A percentile compares a stretch with the other conserved stretches of the same genome.
Conservation (phyloP, 2,113 vertebrate species). For the Callipepla californica region DNA sequence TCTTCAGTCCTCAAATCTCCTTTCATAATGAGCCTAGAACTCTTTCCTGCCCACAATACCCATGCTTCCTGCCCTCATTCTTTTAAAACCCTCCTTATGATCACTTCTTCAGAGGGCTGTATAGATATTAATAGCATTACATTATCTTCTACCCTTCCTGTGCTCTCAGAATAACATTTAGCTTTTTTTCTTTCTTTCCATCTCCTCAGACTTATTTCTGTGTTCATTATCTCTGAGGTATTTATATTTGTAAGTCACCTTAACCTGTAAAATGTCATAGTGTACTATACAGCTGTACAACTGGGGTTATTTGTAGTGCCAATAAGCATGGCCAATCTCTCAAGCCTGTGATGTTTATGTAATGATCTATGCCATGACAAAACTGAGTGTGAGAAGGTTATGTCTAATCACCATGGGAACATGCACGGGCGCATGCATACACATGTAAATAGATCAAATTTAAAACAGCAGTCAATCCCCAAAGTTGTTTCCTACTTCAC, state of each 20-base stretch:
- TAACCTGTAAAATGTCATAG: neutral
- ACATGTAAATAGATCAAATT: accelerated
- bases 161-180: neutral
- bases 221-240: neutral
- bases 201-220: neutral
- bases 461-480: neutral
- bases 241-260: neutral
- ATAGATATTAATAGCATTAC: neutral
- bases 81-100: neutral
- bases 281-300: neutral
- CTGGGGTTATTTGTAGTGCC: neutral
- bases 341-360: neutral
- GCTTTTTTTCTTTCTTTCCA: neutral
- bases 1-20: neutral
- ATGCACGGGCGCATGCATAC: neutral
- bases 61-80: neutral
- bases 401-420: neutral
- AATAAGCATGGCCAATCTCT: neutral
- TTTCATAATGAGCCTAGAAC: neutral
- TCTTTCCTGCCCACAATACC: neutral
- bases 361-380: neutral
- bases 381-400: neutral
- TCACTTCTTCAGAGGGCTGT: neutral
- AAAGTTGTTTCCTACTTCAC: neutral
- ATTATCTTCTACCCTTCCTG: neutral